A percentile compares a stretch with the other conserved stretches of the same genome.
These are phyloP conservation scores for Sinentomon sp. DNA, from an alignment of 2,888 invertebrate genomes.

Conservation along the genomic window DNA sequence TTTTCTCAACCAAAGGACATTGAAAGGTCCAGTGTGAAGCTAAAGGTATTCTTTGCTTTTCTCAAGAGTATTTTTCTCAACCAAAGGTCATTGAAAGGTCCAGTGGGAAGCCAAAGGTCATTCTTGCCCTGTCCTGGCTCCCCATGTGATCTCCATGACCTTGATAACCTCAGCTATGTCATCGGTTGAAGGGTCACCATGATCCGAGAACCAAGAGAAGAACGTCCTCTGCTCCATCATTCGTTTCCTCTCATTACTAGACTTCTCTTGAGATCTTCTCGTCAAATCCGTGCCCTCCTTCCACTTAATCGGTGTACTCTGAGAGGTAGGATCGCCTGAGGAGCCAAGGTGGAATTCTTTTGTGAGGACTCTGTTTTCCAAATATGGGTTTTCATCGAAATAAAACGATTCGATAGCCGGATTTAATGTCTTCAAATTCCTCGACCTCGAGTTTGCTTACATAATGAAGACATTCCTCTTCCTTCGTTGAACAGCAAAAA, in stretches of 20 bases:
- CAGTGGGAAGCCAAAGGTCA: too few relatives aligned
- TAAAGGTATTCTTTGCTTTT: too few relatives aligned
- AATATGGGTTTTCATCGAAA: slow-evolving; percentile 54
- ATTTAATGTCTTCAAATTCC: slow-evolving; percentile 62
- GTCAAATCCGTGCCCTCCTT: slow-evolving; percentile 43
- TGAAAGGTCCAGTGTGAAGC: too few relatives aligned
- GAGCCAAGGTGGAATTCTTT: slow-evolving; percentile 48
- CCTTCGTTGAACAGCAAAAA: too few relatives aligned
- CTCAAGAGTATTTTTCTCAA: too few relatives aligned
- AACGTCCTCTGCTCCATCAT: slow-evolving; percentile 41
- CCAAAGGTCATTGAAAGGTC: too few relatives aligned
- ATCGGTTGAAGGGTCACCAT: slow-evolving; percentile 50
- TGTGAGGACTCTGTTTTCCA: slow-evolving; percentile 44
- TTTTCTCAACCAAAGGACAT: too few relatives aligned
- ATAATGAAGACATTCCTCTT: slow-evolving; percentile 47
- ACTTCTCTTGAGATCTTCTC: slow-evolving; percentile 29
- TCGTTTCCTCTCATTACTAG: slow-evolving; percentile 28
- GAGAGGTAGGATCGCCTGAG: slow-evolving; percentile 22
- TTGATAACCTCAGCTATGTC: slow-evolving; percentile 62
- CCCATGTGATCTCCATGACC: too few relatives aligned
- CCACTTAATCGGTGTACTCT: slow-evolving; percentile 35
- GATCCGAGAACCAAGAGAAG: slow-evolving; percentile 57
- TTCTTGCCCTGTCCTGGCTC: too few relatives aligned
- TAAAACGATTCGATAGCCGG: slow-evolving; percentile 38
- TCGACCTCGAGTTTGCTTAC: slow-evolving; percentile 46